Evolutionary conservation across 2,888 invertebrate genomes (phyloP).

Genomic region (Aradus depressus): DNA sequence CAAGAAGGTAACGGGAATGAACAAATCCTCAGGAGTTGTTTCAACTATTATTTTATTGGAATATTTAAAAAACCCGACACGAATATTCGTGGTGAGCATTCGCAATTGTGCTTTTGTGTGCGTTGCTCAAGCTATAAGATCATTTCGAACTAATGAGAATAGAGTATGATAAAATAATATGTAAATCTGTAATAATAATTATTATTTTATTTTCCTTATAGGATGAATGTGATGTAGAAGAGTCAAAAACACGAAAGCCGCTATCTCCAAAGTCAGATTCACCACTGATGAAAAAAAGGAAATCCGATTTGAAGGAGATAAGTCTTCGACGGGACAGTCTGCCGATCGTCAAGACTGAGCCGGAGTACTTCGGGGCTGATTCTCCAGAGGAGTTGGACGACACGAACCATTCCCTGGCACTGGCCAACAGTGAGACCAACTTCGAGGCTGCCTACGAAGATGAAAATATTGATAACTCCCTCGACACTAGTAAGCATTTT

Average conservation of each 20-base stretch:
- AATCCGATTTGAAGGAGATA: no score
- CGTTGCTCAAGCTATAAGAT: no score
- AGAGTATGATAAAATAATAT: not conserved
- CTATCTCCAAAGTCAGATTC: conserved; percentile 19
- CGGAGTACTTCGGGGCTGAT: conserved; percentile 18
- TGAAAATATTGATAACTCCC: conserved; percentile 12
- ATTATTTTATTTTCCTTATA: not conserved
- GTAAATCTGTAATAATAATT: not conserved
- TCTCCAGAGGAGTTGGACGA: conserved; percentile 10
- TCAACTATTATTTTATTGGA: no score
- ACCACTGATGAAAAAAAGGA: conserved; percentile 13
- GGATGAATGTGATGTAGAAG: conserved; percentile 21
- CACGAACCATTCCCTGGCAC: conserved; percentile 9
- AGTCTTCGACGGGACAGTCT: no score
- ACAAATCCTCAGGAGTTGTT: no score
- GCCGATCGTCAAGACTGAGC: conserved; percentile 13
- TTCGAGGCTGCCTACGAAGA: conserved; percentile 9
- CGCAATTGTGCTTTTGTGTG: not conserved
- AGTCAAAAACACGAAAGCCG: no score
- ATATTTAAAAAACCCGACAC: no score
- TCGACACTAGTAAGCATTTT: conserved; percentile 8
- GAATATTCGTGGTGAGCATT: no score
- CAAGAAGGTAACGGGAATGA: no score
- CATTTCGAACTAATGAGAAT: no score
- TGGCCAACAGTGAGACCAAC: conserved; percentile 1